Evolutionary conservation across 2,797 vertebrate species (phyloP).

Genomic region (Helicolenus hilgendorfi): DNA sequence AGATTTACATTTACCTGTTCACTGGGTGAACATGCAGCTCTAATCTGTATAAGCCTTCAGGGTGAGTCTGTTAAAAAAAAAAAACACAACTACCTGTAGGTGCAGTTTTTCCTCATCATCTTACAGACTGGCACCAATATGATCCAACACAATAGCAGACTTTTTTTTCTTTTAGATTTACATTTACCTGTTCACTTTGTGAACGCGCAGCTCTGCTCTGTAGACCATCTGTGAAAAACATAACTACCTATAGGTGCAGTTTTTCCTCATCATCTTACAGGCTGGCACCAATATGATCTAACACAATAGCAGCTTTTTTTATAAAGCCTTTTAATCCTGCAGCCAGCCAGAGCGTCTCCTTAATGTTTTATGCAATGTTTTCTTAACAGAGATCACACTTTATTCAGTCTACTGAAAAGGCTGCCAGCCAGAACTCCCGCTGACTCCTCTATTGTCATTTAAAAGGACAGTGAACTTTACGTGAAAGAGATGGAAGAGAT

Average conservation of each 20-base stretch:
- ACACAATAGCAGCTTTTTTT: conserved; percentile 32
- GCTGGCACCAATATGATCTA: conserved; percentile 1
- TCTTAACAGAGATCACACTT: conserved; percentile 78
- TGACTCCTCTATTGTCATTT: conserved; percentile 78
- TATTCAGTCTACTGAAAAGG: conserved; percentile 65
- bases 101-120: background rate
- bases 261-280: background rate
- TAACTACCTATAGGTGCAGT: background rate
- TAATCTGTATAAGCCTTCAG: background rate
- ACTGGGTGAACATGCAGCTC: background rate
- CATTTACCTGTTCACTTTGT: conserved; percentile 64
- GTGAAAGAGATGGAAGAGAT: conserved; percentile 81
- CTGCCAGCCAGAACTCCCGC: conserved; percentile 44
- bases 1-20: conserved; percentile 72
- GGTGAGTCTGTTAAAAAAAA: background rate
- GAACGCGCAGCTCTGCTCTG: background rate
- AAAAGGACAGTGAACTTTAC: conserved; percentile 77
- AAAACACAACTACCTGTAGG: background rate
- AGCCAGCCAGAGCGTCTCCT: conserved; percentile 76
- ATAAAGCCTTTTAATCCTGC: conserved; percentile 50
- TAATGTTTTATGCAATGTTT: conserved; percentile 82
- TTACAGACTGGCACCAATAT: background rate
- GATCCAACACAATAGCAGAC: conserved; percentile 25
- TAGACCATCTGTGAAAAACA: background rate
- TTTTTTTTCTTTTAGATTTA: conserved; percentile 20